Evolutionary conservation across 2,113 vertebrate genomes (phyloP).

Genomic region (Sceloporus undulatus): DNA sequence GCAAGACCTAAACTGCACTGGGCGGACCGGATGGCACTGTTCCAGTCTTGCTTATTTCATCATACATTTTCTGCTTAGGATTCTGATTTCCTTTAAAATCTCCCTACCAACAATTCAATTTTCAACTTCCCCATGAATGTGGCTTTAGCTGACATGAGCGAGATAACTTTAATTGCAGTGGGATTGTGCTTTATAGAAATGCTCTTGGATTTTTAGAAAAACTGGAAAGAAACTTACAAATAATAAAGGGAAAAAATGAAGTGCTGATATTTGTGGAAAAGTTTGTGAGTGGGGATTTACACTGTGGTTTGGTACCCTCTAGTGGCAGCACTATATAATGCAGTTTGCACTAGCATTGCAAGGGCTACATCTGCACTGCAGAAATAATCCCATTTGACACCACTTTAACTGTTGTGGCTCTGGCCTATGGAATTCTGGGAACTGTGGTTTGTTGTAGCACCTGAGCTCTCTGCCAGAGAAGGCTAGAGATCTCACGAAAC

Average conservation of each 20-base stretch:
- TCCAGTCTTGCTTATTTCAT: neutral
- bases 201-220: neutral
- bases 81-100: neutral
- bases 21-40: neutral
- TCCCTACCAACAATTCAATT: neutral
- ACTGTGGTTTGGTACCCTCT: constrained; percentile 75
- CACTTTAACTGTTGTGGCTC: no score
- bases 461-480: no score
- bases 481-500: no score
- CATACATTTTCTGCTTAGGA: neutral
- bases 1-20: no score
- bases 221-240: neutral
- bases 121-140: neutral
- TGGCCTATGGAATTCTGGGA: no score
- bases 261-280: fast-evolving
- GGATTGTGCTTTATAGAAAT: fast-evolving
- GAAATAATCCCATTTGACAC: no score
- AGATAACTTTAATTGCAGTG: neutral
- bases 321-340: constrained; percentile 56
- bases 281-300: neutral
- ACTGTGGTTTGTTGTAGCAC: no score
- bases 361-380: neutral
- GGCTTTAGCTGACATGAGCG: neutral
- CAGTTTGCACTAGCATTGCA: neutral
- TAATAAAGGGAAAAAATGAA: neutral